A percentile compares a stretch with the other conserved stretches of the same genome.
Conservation (phyloP, 2,113 vertebrate species). For the Elanoides forficatus region DNA sequence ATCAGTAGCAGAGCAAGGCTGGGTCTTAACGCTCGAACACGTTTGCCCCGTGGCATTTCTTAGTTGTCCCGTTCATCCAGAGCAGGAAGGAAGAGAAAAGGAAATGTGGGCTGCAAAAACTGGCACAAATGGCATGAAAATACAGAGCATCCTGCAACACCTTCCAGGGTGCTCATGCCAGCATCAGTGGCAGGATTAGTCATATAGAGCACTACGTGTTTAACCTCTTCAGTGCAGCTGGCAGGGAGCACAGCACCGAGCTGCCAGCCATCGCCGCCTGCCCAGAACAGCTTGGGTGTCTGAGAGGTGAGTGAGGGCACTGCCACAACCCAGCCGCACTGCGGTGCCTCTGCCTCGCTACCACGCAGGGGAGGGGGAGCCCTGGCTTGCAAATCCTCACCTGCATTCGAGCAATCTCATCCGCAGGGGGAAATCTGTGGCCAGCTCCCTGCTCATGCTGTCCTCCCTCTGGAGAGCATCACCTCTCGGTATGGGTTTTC, state of each 20-base stretch:
- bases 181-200: not conserved
- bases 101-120: not conserved
- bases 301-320: not conserved
- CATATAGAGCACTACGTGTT: not conserved
- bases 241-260: not conserved
- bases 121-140: not conserved
- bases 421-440: not conserved
- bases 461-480: not conserved
- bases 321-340: not conserved
- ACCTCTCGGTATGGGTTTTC: rapidly evolving
- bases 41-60: not conserved
- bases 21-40: rapidly evolving
- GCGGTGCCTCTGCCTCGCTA: not conserved
- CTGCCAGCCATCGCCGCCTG: not conserved
- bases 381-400: not conserved
- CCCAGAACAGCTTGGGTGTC: not conserved
- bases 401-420: not conserved
- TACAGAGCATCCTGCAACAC: not conserved
- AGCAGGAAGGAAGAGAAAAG: not conserved
- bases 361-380: not conserved
- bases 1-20: not conserved
- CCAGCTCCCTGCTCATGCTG: not conserved
- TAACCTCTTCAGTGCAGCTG: not conserved
- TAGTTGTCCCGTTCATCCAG: not conserved
- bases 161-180: not conserved